Evolutionary conservation across 2,797 vertebrate genomes (phyloP), one percentile per base, ranked within the genome.

Genomic region (Lophius americanus): DNA sequence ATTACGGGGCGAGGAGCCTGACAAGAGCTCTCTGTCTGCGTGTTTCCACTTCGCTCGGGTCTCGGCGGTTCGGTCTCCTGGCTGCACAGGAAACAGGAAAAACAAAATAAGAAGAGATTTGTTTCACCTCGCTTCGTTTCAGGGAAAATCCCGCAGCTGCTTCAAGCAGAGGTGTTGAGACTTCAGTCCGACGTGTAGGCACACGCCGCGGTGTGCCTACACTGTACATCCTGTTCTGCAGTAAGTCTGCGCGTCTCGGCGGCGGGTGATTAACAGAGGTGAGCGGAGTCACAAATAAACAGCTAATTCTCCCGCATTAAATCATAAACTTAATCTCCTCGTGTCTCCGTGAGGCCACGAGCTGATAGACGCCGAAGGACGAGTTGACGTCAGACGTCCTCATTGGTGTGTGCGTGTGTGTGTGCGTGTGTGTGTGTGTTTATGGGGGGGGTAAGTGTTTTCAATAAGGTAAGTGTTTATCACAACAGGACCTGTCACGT

Each of bases 11-110:
- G 88, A 78, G 51, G 51, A 67, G 71, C 56, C 75, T 89, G 74
- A 91, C 91, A 90, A 85, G 78, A 70, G 64, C 79, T 81, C 83
- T 91, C 75, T 89, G 81, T 90, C 70, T 66, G 76, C 76, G 75
- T 69, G 67, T 84, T 85, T 84, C 37, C 80, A 82, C 85, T 90
- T 85, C 85, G 85, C 83, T 84, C 90, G 77, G 74, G 73, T 74
- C 89, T 91, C 87, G 83, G 87, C 39, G 59, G 79, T 79, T 82
- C 76, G 39, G 69, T 75, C 70, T 83, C 64, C 68, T 76, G 78
- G 80, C 79, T 79, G 36, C 65, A 51, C 76, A 84, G 79, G 82
- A 83, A 75, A 59, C 69, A 64, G 39, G 57, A 61, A 75, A 81
- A 79, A 78, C 64, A 58, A 87, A 88, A 80, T 78, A 84, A 71